Percentiles rank a stretch among this genome's conserved stretches.
phyloP scores from a whole-genome alignment of 2,888 invertebrate genomes.

The Hypena proboscidalis region DNA sequence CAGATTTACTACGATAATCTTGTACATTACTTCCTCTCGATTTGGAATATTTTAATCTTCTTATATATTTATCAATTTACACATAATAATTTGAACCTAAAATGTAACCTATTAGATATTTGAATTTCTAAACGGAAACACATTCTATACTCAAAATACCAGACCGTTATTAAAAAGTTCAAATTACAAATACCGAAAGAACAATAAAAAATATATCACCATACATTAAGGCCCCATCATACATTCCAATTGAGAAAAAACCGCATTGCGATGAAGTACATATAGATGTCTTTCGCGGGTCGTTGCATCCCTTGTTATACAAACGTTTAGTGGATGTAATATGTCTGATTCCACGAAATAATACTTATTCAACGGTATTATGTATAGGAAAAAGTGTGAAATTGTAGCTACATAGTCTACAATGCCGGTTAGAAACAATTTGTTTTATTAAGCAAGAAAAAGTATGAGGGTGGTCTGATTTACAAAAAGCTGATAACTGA shows the following conservation, averaged over 20 bases:
- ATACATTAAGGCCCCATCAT: not conserved
- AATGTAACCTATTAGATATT: too few relatives aligned
- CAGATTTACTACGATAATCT: too few relatives aligned
- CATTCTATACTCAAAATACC: too few relatives aligned
- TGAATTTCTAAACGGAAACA: too few relatives aligned
- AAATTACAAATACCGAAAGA: too few relatives aligned
- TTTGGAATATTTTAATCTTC: too few relatives aligned
- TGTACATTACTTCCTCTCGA: too few relatives aligned
- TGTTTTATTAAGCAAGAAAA: not conserved
- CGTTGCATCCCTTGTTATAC: slow-evolving; percentile 8
- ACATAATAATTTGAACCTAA: too few relatives aligned
- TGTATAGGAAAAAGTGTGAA: slow-evolving; percentile 35
- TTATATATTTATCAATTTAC: too few relatives aligned
- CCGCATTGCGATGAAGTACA: slow-evolving; percentile 7
- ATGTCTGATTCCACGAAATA: slow-evolving; percentile 28
- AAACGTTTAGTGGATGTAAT: slow-evolving; percentile 15
- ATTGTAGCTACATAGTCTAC: slow-evolving; percentile 17
- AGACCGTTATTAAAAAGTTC: too few relatives aligned
- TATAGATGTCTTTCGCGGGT: slow-evolving; percentile 12
- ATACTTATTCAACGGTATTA: slow-evolving; percentile 33
- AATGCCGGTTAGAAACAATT: slow-evolving; percentile 9
- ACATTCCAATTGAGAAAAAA: slow-evolving; percentile 1
- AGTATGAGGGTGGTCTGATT: not conserved
- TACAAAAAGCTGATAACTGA: too few relatives aligned
- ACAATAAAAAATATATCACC: not conserved